Evolutionary conservation across 2,113 vertebrate species (phyloP).

Genomic region (Podilymbus podiceps): DNA sequence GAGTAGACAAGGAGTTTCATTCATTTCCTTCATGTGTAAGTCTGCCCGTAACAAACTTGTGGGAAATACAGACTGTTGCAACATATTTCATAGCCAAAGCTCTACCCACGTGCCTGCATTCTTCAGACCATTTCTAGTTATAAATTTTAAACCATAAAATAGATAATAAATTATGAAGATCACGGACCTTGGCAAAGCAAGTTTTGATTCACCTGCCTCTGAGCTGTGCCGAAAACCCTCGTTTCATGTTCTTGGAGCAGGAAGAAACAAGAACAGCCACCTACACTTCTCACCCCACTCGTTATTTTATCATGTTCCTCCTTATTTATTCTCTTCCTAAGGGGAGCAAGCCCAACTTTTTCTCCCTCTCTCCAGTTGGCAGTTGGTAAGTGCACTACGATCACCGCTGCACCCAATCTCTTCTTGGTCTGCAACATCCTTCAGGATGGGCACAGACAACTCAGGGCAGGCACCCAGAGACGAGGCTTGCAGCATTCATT

Average conservation of each 20-base stretch:
- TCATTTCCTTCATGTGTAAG: neutral
- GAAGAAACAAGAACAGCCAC: neutral
- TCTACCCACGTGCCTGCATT: neutral
- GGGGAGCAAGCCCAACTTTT: neutral
- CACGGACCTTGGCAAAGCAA: fast-evolving
- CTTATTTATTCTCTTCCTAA: neutral
- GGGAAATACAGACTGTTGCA: neutral
- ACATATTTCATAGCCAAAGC: neutral
- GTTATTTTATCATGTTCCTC: neutral
- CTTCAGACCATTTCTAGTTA: neutral
- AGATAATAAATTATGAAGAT: neutral
- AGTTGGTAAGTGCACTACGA: neutral
- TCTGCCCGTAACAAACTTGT: neutral
- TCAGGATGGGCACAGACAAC: neutral
- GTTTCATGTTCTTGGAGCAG: neutral
- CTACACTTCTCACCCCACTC: neutral
- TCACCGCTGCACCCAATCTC: neutral
- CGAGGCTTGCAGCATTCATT: neutral
- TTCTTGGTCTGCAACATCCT: neutral
- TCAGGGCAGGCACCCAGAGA: neutral
- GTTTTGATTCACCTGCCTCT: neutral
- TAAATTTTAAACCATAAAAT: neutral
- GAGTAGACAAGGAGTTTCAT: neutral
- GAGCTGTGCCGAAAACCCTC: neutral
- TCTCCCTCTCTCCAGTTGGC: neutral